These are phyloP conservation scores for Hirtodrosophila cameraria DNA, from an alignment of 2,888 invertebrate species.

Conservation along the genomic window DNA sequence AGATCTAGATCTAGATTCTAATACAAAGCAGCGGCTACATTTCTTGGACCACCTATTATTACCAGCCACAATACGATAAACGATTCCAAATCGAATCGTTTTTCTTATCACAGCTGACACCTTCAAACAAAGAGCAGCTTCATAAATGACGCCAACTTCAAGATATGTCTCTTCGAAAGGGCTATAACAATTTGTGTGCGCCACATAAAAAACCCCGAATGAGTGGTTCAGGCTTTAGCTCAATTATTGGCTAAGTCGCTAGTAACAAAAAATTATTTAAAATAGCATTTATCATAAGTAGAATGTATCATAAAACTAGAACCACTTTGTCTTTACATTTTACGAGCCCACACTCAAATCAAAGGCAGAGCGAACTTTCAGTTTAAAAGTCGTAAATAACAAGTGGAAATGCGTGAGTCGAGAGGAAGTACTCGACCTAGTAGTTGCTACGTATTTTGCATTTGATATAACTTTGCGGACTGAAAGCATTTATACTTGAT, in stretches of 20 bases:
- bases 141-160: conserved; percentile 60
- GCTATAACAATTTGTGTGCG: conserved; percentile 51
- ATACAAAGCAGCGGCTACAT: neutral
- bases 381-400: no score
- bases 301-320: conserved; percentile 55
- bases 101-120: conserved; percentile 34
- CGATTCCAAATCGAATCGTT: conserved; percentile 38
- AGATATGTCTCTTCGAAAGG: conserved; percentile 4
- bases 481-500: no score
- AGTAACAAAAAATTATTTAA: conserved; percentile 36
- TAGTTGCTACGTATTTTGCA: no score
- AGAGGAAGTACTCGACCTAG: no score
- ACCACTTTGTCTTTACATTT: conserved; percentile 53
- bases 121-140: conserved; percentile 35
- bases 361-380: neutral
- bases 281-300: conserved; percentile 54
- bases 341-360: conserved; percentile 41
- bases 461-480: no score
- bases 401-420: no score
- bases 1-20: conserved; percentile 46
- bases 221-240: conserved; percentile 2
- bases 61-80: conserved; percentile 18
- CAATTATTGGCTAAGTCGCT: conserved; percentile 35
- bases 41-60: conserved; percentile 25
- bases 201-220: conserved; percentile 26